A percentile compares a stretch with the other conserved stretches of the same genome.
Conservation (phyloP, 2,888 invertebrate genomes). For the Salticus scenicus region DNA sequence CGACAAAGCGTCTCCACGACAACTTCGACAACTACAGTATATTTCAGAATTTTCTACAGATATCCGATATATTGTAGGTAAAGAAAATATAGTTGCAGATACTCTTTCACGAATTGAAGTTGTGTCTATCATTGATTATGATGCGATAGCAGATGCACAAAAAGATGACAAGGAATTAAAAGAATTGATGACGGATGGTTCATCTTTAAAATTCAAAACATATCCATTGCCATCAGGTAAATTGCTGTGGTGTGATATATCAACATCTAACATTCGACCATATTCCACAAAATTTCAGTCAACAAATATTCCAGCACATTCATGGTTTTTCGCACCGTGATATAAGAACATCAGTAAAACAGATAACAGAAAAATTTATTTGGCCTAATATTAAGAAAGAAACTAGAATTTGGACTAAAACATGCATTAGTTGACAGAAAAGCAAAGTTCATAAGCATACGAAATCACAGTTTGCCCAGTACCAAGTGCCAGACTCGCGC, state of each 20-base stretch:
- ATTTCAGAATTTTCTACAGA: too few species aligned
- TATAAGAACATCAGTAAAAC: conserved; percentile 1
- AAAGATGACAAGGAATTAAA: conserved; percentile 5
- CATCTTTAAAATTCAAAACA: background rate
- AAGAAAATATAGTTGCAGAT: conserved; percentile 1
- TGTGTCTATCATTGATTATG: conserved; percentile 1
- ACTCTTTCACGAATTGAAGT: background rate
- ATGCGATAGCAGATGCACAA: conserved; percentile 10
- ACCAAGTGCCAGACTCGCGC: conserved; percentile 13
- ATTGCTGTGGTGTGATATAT: conserved; percentile 15
- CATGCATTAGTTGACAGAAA: background rate
- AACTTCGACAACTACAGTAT: too few species aligned
- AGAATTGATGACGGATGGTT: background rate
- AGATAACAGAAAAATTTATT: conserved; percentile 25
- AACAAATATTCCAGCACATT: conserved; percentile 3
- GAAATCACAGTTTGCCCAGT: background rate
- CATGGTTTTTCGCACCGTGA: conserved; percentile 17
- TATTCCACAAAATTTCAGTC: conserved; percentile 11
- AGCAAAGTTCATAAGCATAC: conserved; percentile 16
- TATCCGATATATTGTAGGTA: too few species aligned
- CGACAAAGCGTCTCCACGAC: too few species aligned
- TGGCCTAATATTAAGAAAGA: conserved; percentile 16
- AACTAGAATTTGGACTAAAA: background rate
- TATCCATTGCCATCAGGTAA: background rate
- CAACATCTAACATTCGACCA: conserved; percentile 17